These are phyloP conservation scores for Drosophila rellima DNA, from an alignment of 2,888 invertebrate genomes.

Conservation along the genomic window DNA sequence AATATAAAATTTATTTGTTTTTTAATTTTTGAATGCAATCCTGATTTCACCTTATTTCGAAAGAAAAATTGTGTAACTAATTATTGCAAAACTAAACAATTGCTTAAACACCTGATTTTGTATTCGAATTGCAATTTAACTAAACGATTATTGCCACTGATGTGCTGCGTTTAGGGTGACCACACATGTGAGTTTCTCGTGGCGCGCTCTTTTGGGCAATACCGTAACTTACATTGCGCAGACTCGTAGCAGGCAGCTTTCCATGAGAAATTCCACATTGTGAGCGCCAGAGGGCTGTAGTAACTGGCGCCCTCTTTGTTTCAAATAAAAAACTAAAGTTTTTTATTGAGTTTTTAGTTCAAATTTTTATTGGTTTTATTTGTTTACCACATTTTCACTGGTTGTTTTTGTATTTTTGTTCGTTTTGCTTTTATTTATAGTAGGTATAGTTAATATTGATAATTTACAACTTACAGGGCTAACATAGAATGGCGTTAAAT, in stretches of 20 bases:
- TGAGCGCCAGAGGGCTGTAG: slow-evolving; percentile 34
- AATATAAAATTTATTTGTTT: no score
- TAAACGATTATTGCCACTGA: background rate
- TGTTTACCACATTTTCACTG: slow-evolving; percentile 74
- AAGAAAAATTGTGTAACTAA: no score
- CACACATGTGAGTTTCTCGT: rapidly evolving
- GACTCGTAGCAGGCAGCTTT: slow-evolving; percentile 21
- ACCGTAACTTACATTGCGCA: background rate
- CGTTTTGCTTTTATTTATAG: slow-evolving; percentile 67
- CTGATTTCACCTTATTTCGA: no score
- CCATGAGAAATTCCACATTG: rapidly evolving
- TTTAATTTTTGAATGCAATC: no score
- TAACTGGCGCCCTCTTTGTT: slow-evolving; percentile 24
- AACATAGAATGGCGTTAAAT: slow-evolving; percentile 82
- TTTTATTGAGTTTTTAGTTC: slow-evolving; percentile 46
- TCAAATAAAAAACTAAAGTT: background rate
- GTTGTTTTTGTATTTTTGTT: slow-evolving; percentile 53
- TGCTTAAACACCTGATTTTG: no score
- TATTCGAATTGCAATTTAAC: background rate
- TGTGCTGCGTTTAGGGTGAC: background rate
- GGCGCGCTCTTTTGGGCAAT: slow-evolving; percentile 14
- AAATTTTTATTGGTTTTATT: slow-evolving; percentile 65
- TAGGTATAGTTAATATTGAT: slow-evolving; percentile 81
- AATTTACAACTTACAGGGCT: slow-evolving; percentile 85
- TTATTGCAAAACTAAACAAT: no score